Base-by-base conservation (phyloP, 2,113 vertebrate genomes). In the Boleophthalmus pectinirostris region DNA sequence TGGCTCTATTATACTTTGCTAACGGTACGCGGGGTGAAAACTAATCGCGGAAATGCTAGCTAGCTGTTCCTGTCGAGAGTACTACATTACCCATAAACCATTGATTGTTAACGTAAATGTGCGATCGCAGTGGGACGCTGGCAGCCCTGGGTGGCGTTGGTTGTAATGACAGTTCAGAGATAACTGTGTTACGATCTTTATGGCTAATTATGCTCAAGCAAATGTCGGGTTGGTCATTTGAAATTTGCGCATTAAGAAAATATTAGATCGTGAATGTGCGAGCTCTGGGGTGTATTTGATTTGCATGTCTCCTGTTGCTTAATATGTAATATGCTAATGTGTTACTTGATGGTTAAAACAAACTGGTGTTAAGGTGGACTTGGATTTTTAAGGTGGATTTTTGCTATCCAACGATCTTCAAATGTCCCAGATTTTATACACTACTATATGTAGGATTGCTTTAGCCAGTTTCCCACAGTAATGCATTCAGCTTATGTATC, bases 161-260 rank as follows among this genome's bases (percentile, higher is more conserved):
- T 61, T 5, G 21, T 60, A 54, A 69, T 77, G 21, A 24, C 47
- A 45, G 24, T 75, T 58, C 57, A 43, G 51, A 54, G 47, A 24
- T 12, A 60, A n/a, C n/a, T n/a, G n/a, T n/a, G n/a, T 53, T 24
- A 38, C 49, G 43, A 14, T 49, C 63, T 71, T 20, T 74, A 23
- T 18, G 74, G n/a, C 18, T 51, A 66, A 47, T 43, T 49, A 24
- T 21, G 33, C 61, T 24, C 69, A 3, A 69, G 46, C 12, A 14
- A 21, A 71, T 18, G 0, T 68, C 20, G n/a, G 24, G 2, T 16
- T 68, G 35, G 47, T 5, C 60, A 54, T 74, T 58, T 45, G 33
- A 68, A 71, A 66, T 33, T 51, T 35, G n/a, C 16, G 2, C n/a
- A 61, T 73, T 49, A 58, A 23, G 6, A 72, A 66, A 15, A 43